Evolutionary conservation across 2,888 invertebrate species (phyloP), one percentile per base, ranked within the genome.

Genomic region (Autographa pulchrina): DNA sequence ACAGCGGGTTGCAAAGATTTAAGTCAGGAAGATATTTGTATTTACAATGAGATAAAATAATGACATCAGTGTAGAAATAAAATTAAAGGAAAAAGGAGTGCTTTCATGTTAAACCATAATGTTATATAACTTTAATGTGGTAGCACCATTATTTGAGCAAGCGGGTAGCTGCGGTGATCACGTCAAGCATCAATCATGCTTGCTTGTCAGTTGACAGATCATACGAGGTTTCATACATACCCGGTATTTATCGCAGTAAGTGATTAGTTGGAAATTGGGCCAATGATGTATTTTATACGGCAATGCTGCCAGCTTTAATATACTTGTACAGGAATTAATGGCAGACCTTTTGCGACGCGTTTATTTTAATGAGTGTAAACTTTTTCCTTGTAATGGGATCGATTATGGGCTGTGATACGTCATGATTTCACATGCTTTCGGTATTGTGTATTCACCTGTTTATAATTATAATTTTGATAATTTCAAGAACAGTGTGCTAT

Each of bases 231-330:
- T 54, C 32, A 54, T 48, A 20, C 18, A 3, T 11, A 48, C 14
- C n/a, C 16, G n/a, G 43, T 54, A 62, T 9, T 56, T 48, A 52
- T 63, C n/a, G 58, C 41, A 58, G 43, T 68, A 75, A 78, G 75
- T 75, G 79, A 78, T 78, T 77, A 68, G 20, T 43, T 71, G 32
- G 38, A 48, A 75, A 75, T 77, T 77, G 52, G 68, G 78, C 78
- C 65, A 78, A 59, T 31, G 16, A 20, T 18, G 31, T 18, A 31
- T 18, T 54, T 13, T 54, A 35, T 54, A 54, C 48, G 25, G n/a
- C 13, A 14, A 54, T 20, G 18, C 41, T 43, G 54, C 14, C 16
- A 48, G 48, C n/a, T 7, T 8, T 56, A 56, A 56, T 56, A 56
- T 25, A 56, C 54, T 25, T 56, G 25, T 25, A 13, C 54, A 16